Evolutionary conservation across 2,797 vertebrate species (phyloP), one percentile per base, ranked within the genome.

Genomic region (Sorex maritimensis): DNA sequence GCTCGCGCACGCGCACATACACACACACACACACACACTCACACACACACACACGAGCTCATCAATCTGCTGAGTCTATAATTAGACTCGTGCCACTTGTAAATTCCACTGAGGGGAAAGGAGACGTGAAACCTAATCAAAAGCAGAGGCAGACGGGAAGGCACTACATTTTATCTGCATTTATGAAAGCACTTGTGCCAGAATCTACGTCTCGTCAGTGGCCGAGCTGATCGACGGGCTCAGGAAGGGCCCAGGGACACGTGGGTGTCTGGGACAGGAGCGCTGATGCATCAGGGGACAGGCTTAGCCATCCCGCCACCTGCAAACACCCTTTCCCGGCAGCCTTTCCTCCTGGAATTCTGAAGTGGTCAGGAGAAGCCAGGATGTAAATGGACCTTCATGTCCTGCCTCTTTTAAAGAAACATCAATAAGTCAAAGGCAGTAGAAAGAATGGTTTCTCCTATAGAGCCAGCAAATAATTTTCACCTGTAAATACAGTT

Each of bases 361-460:
- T 8, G 63, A 58, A 28, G 77, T 5, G 38, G 80, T 84, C 17
- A 0, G n/a, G 67, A 90, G 75, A 82, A 69, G 46, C 34, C 0
- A 0, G 55, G 30, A 41, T 72, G 41, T 34, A 87, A 91, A 85
- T 15, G 58, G 73, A 63, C 69, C 26, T 58, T 63, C 61, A 67
- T 6, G 77, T 24, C 93, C 71, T 11, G 67, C 23, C 44, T 86
- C 68, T 44, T 86, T 95, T 86, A 82, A 91, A 92, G 90, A 78
- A 90, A 90, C 73, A 88, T 78, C 93, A 93, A 84, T 93, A 95
- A 95, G 96, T 86, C 88, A 93, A 82, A 67, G 30, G 38, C 85
- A 73, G 82, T 13, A 49, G 26, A 82, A 80, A 88, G 79, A 74
- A 81, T 65, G 44, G 11, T 52, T 90, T 61, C 58, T 88, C 79